These are phyloP conservation scores for Apamea sordens DNA, from an alignment of 2,888 invertebrate genomes.

Conservation along the genomic window DNA sequence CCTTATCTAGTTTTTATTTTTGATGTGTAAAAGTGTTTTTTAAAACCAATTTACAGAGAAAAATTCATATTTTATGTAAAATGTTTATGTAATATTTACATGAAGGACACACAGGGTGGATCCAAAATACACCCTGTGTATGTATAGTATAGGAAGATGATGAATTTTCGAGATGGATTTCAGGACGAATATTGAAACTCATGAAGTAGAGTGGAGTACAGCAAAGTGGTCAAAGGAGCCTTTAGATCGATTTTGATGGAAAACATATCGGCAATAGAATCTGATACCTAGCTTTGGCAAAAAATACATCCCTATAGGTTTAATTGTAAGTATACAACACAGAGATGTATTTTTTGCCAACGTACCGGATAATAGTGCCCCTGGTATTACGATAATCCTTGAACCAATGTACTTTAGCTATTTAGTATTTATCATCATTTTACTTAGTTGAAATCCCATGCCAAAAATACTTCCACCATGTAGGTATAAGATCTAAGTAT, in stretches of 20 bases:
- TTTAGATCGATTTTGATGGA: background rate
- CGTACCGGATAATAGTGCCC: background rate
- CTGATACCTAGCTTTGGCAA: background rate
- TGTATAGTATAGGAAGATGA: background rate
- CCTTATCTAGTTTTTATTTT: too few species aligned
- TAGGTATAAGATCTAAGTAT: background rate
- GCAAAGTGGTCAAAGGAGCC: background rate
- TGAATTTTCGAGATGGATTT: background rate
- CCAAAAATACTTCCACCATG: background rate
- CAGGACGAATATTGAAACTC: background rate
- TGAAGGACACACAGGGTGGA: background rate
- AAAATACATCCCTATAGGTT: background rate
- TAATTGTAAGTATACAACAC: background rate
- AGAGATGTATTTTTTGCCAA: background rate
- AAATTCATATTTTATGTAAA: background rate
- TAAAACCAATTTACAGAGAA: background rate
- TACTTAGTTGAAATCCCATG: background rate
- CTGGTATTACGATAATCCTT: background rate
- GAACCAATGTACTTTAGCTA: background rate
- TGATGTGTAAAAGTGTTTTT: background rate
- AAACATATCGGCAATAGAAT: background rate
- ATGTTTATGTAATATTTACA: background rate
- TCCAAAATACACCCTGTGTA: background rate
- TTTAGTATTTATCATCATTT: background rate
- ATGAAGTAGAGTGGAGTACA: background rate